Evolutionary conservation across 2,888 invertebrate genomes (phyloP).

Genomic region (Ichneumoninae sp.): DNA sequence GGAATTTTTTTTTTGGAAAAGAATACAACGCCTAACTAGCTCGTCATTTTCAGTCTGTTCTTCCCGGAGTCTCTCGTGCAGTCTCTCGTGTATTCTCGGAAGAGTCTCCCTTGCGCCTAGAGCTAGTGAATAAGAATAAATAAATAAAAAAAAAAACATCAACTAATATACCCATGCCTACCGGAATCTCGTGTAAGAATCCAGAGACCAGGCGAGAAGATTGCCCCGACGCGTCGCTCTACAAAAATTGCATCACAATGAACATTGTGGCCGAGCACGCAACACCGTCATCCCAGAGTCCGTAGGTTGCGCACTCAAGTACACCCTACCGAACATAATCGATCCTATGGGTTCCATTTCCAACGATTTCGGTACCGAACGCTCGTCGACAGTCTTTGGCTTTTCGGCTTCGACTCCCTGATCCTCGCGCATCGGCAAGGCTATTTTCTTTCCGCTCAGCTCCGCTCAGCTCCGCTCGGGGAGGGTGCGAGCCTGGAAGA

Average conservation of each 20-base stretch:
- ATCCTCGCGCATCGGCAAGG: constrained; percentile 7
- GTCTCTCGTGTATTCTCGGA: constrained; percentile 45
- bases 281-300: constrained; percentile 25
- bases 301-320: constrained; percentile 53
- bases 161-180: constrained; percentile 24
- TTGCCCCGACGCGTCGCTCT: constrained; percentile 20
- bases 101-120: constrained; percentile 27
- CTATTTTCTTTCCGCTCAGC: background rate
- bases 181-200: background rate
- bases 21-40: constrained; percentile 45
- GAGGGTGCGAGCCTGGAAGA: constrained; percentile 25
- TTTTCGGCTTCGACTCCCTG: constrained; percentile 38
- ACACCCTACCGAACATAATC: constrained; percentile 7
- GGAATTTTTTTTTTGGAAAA: constrained; percentile 25
- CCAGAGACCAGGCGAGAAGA: constrained; percentile 22
- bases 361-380: background rate
- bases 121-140: constrained; percentile 4
- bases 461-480: background rate
- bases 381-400: constrained; percentile 21
- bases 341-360: constrained; percentile 28
- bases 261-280: constrained; percentile 32
- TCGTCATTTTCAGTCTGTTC: constrained; percentile 45
- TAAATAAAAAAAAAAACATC: constrained; percentile 3
- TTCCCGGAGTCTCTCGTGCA: constrained; percentile 8
- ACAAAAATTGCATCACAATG: constrained; percentile 43